Base-by-base conservation (phyloP, 2,888 invertebrate species). In the Dorcus parallelipipedus region DNA sequence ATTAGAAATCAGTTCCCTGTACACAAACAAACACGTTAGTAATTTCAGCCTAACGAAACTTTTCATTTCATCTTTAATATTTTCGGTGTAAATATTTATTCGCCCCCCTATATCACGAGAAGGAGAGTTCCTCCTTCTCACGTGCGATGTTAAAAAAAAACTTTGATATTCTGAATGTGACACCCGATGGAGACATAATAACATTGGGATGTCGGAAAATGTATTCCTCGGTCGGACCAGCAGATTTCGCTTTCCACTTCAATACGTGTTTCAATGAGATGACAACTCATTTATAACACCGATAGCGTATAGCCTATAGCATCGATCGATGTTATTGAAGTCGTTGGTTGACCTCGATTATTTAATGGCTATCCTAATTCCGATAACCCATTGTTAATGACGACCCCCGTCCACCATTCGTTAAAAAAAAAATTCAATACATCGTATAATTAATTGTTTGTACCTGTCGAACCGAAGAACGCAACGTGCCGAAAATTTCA, bases 251-350 rank as follows among this genome's bases (percentile, higher is more conserved):
- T 45, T 45, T 45, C 45, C 45, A 45, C 45, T 45, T 45, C 45
- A 45, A 45, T 45, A 45, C 45, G 17, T 45, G 45, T 17, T 23
- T 45, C 17, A 23, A 45, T 45, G 45, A 45, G 45, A 45, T 45
- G 20, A 45, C 45, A 45, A 45, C 45, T 45, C 45, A 45, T 45
- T 45, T 45, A 45, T 45, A 45, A 45, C 45, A 45, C 45, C 45
- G 17, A 45, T 10, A 20, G 45, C 45, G 45, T 45, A 20, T 45
- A 45, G 45, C 45, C 45, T 23, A 20, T 10, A 20, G 45, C 45
- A 20, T 23, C 9, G 45, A 45, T 45, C 45, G 45, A 45, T 45
- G 23, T 45, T 45, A 45, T 45, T 45, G 45, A 45, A 45, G 14
- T 45, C 17, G 23, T 45, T 41, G 20, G 45, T 45, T 45, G 45